Conservation (phyloP, 2,797 vertebrate genomes). For the Ptychobarbus kaznakovi region DNA sequence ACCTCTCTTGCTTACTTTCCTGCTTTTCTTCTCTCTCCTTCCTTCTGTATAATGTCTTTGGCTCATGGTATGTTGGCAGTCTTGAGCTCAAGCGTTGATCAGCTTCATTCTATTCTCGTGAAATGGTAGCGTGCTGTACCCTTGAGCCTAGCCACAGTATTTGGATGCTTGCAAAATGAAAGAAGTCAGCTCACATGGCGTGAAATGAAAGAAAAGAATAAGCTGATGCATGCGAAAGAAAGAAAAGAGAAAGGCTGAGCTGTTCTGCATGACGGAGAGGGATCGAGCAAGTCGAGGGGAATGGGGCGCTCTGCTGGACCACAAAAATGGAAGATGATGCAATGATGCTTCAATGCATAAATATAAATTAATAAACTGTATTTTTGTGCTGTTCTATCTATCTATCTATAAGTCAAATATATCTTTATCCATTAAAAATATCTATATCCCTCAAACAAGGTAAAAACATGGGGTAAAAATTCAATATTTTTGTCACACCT, state of each 20-base stretch:
- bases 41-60: conserved; percentile 50
- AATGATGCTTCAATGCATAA: conserved; percentile 18
- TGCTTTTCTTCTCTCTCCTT: conserved; percentile 11
- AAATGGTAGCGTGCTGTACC: conserved; percentile 42
- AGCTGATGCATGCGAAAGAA: conserved; percentile 60
- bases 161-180: conserved; percentile 60
- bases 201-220: conserved; percentile 63
- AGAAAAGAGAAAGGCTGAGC: conserved; percentile 52
- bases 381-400: not conserved
- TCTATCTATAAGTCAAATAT: too few relatives aligned
- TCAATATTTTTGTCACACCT: too few relatives aligned
- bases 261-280: conserved; percentile 58
- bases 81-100: conserved; percentile 54
- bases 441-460: not conserved
- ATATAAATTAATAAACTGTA: not conserved
- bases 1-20: conserved; percentile 6
- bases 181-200: conserved; percentile 55
- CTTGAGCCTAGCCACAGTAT: conserved; percentile 48
- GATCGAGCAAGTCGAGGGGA: not conserved
- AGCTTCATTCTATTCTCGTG: conserved; percentile 45
- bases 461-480: too few relatives aligned
- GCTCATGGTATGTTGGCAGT: conserved; percentile 53
- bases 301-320: conserved; percentile 20
- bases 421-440: not conserved
- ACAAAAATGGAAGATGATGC: conserved; percentile 39